Conservation (phyloP, 1,140 invertebrate genomes). For the Rhopalosiphum padi region DNA sequence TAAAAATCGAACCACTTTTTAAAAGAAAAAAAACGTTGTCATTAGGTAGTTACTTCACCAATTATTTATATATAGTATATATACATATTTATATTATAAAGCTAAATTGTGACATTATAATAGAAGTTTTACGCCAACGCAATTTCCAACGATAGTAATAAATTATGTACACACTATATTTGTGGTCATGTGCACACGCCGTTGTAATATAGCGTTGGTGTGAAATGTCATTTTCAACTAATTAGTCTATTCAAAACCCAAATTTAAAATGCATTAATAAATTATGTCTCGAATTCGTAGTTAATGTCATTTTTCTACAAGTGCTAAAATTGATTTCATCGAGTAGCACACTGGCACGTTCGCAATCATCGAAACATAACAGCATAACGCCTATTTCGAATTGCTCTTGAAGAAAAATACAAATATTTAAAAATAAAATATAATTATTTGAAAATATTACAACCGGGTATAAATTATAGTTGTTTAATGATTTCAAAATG, state of each 20-base stretch:
- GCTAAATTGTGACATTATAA: neutral
- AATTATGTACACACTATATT: neutral
- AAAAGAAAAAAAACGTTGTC: neutral
- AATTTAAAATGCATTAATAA: neutral
- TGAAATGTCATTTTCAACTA: neutral
- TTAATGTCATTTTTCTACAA: neutral
- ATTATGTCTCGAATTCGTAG: neutral
- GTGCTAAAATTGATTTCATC: neutral
- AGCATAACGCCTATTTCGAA: neutral
- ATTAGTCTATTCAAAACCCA: neutral
- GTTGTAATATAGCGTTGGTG: neutral
- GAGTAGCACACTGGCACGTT: neutral
- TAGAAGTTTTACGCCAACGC: neutral
- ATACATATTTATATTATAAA: neutral
- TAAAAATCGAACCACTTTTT: neutral
- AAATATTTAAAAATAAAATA: neutral
- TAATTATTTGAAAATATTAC: neutral
- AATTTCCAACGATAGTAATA: neutral
- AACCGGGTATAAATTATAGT: neutral
- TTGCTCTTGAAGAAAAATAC: neutral
- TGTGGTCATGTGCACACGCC: neutral
- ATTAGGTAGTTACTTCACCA: neutral
- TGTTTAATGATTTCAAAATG: neutral
- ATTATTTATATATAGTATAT: neutral
- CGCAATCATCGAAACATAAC: neutral